phyloP scores from a whole-genome alignment of 2,888 invertebrate genomes.

The Steinernema scapterisci region DNA sequence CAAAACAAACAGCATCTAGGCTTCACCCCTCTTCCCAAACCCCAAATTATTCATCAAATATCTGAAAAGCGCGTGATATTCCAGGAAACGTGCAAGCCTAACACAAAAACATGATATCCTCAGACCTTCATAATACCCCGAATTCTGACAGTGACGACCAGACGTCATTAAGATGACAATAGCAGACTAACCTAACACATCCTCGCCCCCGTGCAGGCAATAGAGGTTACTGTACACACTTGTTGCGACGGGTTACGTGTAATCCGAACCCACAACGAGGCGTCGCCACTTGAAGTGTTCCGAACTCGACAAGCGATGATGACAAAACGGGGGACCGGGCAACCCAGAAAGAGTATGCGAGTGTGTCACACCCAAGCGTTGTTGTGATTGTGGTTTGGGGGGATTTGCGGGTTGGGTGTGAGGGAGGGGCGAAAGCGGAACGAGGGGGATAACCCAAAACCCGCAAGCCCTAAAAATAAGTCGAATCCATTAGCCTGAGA shows the following conservation, averaged over 20 bases:
- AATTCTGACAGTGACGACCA: not conserved
- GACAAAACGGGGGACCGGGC: not conserved
- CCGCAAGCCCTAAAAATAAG: slow-evolving; percentile 8
- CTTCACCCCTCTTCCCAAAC: too few species aligned
- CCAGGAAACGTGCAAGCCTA: not conserved
- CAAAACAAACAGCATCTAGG: too few species aligned
- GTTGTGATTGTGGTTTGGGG: not conserved
- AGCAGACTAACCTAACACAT: not conserved
- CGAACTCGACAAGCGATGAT: not conserved
- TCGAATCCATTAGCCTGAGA: slow-evolving; percentile 11
- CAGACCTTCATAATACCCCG: not conserved
- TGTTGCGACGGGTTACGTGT: slow-evolving; percentile 1
- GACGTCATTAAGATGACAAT: slow-evolving; percentile 11
- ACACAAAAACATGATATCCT: not conserved
- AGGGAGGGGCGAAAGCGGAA: slow-evolving; percentile 9
- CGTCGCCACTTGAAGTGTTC: slow-evolving; percentile 24
- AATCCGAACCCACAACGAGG: not conserved
- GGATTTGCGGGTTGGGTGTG: not conserved
- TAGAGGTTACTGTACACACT: slow-evolving; percentile 26
- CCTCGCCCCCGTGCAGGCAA: not conserved
- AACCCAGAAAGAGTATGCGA: not conserved
- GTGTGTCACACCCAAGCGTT: not conserved
- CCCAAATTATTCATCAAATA: too few species aligned
- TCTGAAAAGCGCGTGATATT: too few species aligned
- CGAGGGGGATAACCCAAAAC: slow-evolving; percentile 11